phyloP scores from a whole-genome alignment of 2,797 vertebrate genomes.

The Iguana delicatissima region DNA sequence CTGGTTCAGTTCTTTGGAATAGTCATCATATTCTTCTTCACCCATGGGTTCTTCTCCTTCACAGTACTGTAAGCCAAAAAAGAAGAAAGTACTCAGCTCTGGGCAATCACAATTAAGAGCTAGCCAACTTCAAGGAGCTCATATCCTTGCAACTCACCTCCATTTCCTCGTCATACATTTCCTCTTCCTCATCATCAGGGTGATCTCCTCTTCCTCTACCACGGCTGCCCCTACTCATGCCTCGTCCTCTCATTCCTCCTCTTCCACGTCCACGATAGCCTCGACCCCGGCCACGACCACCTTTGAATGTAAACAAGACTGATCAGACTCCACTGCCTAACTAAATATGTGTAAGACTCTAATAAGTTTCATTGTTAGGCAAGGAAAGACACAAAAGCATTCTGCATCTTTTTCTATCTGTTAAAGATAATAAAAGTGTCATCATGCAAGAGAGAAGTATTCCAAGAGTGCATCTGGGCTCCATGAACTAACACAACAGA shows the following conservation, averaged over 20 bases:
- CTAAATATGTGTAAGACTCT: not conserved
- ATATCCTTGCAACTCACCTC: conserved; percentile 80
- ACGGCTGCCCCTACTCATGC: conserved; percentile 79
- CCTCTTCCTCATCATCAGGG: conserved; percentile 85
- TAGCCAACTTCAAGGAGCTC: no score
- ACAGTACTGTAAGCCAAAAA: conserved; percentile 73
- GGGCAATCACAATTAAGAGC: not conserved
- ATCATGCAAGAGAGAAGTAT: no score
- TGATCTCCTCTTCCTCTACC: conserved; percentile 86
- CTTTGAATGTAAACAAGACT: conserved; percentile 66
- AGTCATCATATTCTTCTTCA: conserved; percentile 92
- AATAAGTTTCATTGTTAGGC: not conserved
- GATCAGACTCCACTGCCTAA: not conserved
- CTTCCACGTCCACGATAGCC: conserved; percentile 85
- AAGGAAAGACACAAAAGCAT: not conserved
- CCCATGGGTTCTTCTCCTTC: conserved; percentile 89
- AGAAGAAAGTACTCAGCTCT: rapidly evolving
- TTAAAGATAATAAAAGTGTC: not conserved
- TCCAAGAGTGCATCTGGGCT: not conserved
- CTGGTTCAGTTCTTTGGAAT: conserved; percentile 90
- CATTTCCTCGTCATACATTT: conserved; percentile 90
- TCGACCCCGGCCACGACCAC: conserved; percentile 86
- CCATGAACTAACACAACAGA: not conserved
- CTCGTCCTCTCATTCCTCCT: conserved; percentile 88
- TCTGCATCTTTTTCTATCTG: not conserved